Conservation (phyloP, 1,140 invertebrate species). For the Agrilus planipennis region DNA sequence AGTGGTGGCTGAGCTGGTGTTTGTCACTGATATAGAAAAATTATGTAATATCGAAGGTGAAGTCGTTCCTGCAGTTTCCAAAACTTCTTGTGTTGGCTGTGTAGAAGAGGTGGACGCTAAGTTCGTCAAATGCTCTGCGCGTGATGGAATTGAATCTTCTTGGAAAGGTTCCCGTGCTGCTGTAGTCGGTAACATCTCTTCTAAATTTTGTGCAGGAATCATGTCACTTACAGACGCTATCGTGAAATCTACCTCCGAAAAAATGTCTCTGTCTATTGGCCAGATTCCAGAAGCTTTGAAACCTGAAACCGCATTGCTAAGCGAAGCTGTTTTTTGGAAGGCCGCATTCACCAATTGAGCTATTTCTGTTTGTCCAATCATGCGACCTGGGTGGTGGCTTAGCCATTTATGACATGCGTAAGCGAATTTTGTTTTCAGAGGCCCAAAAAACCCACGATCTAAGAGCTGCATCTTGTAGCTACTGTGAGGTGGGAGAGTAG, state of each 20-base stretch:
- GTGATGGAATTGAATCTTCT: too few species aligned
- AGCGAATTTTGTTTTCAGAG: slow-evolving; percentile 27
- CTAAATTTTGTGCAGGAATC: too few species aligned
- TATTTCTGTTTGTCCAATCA: slow-evolving; percentile 1
- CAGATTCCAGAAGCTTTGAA: background rate
- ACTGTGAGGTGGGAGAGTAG: slow-evolving; percentile 37
- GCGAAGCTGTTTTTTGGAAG: slow-evolving; percentile 3
- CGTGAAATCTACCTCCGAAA: slow-evolving; percentile 1
- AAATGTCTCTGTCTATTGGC: background rate
- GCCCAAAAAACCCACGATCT: slow-evolving; percentile 34
- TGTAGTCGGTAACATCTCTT: too few species aligned
- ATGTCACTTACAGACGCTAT: too few species aligned
- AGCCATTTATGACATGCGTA: background rate
- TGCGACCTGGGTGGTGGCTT: background rate
- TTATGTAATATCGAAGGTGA: too few species aligned
- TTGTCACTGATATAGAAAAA: too few species aligned
- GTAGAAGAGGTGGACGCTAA: too few species aligned
- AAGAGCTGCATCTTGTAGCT: slow-evolving; percentile 39
- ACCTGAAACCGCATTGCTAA: background rate
- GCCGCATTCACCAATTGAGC: background rate
- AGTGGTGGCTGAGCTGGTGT: too few species aligned
- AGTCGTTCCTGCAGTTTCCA: too few species aligned
- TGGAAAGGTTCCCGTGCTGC: too few species aligned
- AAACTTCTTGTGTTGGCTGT: too few species aligned
- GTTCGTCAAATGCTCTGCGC: too few species aligned